phyloP scores from a whole-genome alignment of 2,797 vertebrate genomes.

The Enteromius paludinosus region DNA sequence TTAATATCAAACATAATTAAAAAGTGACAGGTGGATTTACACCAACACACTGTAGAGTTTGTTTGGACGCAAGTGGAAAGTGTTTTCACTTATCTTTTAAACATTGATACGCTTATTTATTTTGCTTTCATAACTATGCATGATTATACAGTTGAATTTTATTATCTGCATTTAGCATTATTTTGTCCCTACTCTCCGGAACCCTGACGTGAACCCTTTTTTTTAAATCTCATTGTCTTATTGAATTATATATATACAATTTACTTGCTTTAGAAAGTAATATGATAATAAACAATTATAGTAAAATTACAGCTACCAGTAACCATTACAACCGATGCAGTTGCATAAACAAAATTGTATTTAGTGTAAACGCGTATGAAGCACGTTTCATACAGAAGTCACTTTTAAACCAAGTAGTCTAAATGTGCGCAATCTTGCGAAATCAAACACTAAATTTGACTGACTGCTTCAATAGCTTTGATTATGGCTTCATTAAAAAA shows the following conservation, averaged over 20 bases:
- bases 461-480: background rate
- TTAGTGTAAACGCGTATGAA: background rate
- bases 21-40: constrained; percentile 13
- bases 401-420: background rate
- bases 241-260: constrained; percentile 1
- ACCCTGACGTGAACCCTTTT: background rate
- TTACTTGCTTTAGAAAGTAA: background rate
- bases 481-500: background rate
- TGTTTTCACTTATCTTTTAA: constrained; percentile 14
- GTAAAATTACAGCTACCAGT: background rate
- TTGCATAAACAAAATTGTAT: background rate
- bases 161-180: constrained; percentile 11
- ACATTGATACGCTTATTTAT: constrained; percentile 22
- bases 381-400: background rate
- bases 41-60: background rate
- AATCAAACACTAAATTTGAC: background rate
- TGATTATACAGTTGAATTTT: background rate
- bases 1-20: background rate
- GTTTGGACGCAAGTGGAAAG: constrained; percentile 13
- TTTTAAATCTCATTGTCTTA: background rate
- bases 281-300: background rate
- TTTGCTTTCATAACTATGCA: constrained; percentile 10
- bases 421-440: too few relatives aligned
- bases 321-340: background rate
- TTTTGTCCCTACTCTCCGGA: background rate